Evolutionary conservation across 2,113 vertebrate species (phyloP).

Genomic region (Platichthys stellatus): DNA sequence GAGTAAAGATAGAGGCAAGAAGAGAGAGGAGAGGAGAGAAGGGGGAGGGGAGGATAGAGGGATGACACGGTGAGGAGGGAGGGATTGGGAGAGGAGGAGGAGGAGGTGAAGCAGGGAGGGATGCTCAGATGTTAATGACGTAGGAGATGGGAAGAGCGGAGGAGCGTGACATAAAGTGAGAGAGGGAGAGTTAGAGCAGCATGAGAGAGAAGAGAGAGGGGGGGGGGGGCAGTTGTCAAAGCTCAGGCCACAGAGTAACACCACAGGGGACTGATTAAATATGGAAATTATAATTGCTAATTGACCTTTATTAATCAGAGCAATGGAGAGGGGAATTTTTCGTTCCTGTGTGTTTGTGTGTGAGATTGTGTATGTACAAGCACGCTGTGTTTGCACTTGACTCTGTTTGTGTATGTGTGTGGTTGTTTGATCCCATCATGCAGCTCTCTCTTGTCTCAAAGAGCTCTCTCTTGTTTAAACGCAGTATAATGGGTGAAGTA

Average conservation of each 20-base stretch:
- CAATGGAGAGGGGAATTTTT: constrained; percentile 60
- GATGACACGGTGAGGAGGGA: constrained; percentile 55
- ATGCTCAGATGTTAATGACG: constrained; percentile 68
- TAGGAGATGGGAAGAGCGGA: constrained; percentile 61
- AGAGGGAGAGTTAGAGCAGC: constrained; percentile 21
- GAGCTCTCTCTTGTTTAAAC: constrained; percentile 78
- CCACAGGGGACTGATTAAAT: constrained; percentile 85
- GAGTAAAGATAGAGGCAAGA: constrained; percentile 13
- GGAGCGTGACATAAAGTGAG: constrained; percentile 67
- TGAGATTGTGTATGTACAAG: constrained; percentile 24
- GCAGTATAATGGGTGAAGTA: constrained; percentile 69
- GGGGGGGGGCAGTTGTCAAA: constrained; percentile 61
- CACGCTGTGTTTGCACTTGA: constrained; percentile 30
- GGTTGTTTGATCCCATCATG: constrained; percentile 68
- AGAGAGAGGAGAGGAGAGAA: constrained; percentile 5
- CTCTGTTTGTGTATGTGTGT: constrained; percentile 50
- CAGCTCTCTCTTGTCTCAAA: constrained; percentile 73
- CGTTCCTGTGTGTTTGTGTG: constrained; percentile 25
- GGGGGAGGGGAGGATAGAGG: constrained; percentile 23
- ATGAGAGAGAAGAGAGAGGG: neutral
- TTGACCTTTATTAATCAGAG: constrained; percentile 87
- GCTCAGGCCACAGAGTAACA: constrained; percentile 75
- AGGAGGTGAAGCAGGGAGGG: constrained; percentile 32
- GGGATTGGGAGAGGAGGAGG: constrained; percentile 44
- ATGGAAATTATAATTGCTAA: constrained; percentile 86